phyloP scores from a whole-genome alignment of 1,140 invertebrate species.

The Sycophila sp. region DNA sequence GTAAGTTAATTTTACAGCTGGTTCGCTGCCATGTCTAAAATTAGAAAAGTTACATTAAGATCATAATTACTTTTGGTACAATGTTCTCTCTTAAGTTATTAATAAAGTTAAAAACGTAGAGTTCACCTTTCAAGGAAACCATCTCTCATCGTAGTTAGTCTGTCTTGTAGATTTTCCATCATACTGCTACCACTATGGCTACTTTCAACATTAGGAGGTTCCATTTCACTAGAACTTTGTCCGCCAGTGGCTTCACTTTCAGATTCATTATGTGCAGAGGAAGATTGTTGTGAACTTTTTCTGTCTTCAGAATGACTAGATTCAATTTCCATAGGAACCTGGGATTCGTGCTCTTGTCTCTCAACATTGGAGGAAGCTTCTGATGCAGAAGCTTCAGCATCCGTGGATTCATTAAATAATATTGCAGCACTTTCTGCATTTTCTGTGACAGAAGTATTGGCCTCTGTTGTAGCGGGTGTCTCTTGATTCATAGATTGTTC shows the following conservation, averaged over 20 bases:
- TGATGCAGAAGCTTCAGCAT: background rate
- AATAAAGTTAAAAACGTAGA: background rate
- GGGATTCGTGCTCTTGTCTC: slow-evolving; percentile 7
- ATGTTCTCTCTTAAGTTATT: too few relatives aligned
- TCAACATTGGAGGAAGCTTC: slow-evolving; percentile 8
- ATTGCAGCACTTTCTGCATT: slow-evolving; percentile 2
- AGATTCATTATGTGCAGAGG: slow-evolving; percentile 45
- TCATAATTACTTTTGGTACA: background rate
- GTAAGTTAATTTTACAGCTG: slow-evolving; percentile 70
- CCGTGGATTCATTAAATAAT: background rate
- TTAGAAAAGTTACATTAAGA: background rate
- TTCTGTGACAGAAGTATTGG: background rate
- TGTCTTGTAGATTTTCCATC: slow-evolving; percentile 64
- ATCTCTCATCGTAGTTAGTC: slow-evolving; percentile 65
- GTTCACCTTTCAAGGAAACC: slow-evolving; percentile 66
- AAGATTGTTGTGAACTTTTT: slow-evolving; percentile 50
- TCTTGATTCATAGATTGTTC: slow-evolving; percentile 28
- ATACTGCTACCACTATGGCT: slow-evolving; percentile 51
- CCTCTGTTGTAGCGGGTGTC: background rate
- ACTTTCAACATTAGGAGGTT: slow-evolving; percentile 34
- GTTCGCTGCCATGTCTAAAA: slow-evolving; percentile 68
- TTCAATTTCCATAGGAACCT: slow-evolving; percentile 59
- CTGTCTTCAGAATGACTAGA: slow-evolving; percentile 55
- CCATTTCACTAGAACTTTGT: slow-evolving; percentile 29
- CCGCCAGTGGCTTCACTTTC: slow-evolving; percentile 40